Base-by-base conservation (phyloP, 1,140 invertebrate genomes). In the Drosophila navojoa region DNA sequence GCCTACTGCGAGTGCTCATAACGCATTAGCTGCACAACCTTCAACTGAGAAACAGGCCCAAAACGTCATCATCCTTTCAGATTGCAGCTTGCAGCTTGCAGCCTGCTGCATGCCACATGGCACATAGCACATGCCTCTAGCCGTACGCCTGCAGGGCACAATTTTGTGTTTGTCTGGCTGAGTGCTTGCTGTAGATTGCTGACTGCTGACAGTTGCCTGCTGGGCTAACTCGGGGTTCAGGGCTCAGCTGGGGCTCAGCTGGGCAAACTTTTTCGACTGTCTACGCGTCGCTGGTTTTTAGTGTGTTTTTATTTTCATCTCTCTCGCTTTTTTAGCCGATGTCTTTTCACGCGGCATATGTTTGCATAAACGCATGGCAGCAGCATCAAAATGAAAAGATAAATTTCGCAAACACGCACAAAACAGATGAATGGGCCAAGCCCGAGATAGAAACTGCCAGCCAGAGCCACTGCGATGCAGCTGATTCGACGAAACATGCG, bases 361-460 rank as follows among this genome's bases (percentile, higher is more conserved):
- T 89, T 85, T 87, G 84, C 82, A 87, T 82, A 87, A 81, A 86
- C 64, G 71, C 58, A 63, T 70, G 54, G 57, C 73, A 81, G 52
- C 61, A 44, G 55, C 64, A 52, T 79, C 82, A 73, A 82, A 85
- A 89, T 71, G 79, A 87, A 87, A 87, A 87, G 79, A 87, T 87
- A 89, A 79, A 87, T 82, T 82, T 81, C 50, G 58, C 76, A 77
- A 72, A 77, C 71, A 82, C 71, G 69, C 61, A 64, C 54, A 42
- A 32, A 78, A 78, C 62, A 66, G 54, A 44, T 44, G 44, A 25
- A 16, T 35, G 22, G 40, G 52, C 32, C n/a, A n/a, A 44, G 9
- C 57, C 27, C 44, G 44, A 59, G 49, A 61, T 55, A 13, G 16
- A 49, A 22, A 45, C 19, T 35, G 22, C 25, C 19, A 38, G 16